Evolutionary conservation across 2,113 vertebrate genomes (phyloP).

Genomic region (Meleagris gallopavo): DNA sequence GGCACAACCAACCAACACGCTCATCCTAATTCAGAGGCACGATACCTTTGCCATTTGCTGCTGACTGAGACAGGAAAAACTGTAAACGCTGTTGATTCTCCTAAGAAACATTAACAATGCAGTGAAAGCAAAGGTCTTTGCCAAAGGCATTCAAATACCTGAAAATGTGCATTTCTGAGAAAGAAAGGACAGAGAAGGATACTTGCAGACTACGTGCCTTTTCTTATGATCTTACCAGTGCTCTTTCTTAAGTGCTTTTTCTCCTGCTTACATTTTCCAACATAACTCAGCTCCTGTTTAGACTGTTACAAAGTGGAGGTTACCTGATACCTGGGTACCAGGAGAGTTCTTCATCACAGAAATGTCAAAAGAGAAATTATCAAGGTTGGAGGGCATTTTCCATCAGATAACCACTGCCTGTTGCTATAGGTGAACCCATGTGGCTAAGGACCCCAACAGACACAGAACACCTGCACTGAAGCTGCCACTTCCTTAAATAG

Average conservation of each 20-base stretch:
- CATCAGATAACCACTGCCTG: background rate
- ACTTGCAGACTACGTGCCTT: background rate
- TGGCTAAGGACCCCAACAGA: background rate
- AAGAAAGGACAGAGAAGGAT: background rate
- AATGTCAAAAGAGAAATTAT: background rate
- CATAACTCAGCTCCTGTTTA: background rate
- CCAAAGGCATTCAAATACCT: background rate
- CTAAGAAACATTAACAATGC: background rate
- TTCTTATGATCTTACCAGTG: background rate
- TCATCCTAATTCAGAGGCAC: too few species aligned
- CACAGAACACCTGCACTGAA: background rate
- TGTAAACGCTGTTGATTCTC: background rate
- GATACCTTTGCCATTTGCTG: background rate
- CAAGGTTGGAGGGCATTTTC: background rate
- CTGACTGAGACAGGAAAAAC: background rate
- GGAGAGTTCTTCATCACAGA: background rate
- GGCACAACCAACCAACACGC: background rate
- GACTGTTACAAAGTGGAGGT: background rate
- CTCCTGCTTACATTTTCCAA: background rate
- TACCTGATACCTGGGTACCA: accelerated
- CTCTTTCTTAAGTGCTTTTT: background rate
- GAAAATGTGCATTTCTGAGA: background rate
- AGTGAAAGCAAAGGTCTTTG: background rate
- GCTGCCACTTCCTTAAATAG: background rate
- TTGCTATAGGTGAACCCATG: background rate